Percentiles rank a stretch among this genome's conserved stretches.
phyloP scores from a whole-genome alignment of 2,797 vertebrate genomes.

The Tauraco hartlaubi region DNA sequence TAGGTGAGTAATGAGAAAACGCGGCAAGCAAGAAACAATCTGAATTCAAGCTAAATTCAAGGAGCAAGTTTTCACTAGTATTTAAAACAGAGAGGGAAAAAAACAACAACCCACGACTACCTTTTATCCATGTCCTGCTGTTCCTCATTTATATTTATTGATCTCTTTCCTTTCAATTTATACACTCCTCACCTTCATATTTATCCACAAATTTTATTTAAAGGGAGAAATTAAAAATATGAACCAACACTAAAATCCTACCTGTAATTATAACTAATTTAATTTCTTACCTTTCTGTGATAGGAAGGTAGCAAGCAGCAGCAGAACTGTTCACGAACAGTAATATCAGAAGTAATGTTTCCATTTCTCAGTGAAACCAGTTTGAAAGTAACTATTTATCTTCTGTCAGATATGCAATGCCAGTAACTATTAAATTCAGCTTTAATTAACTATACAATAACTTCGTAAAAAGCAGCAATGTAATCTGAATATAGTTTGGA shows the following conservation, averaged over 20 bases:
- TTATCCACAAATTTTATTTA: not conserved
- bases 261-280: not conserved
- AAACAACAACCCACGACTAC: rapidly evolving
- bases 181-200: not conserved
- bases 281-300: not conserved
- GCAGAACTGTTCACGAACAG: not conserved
- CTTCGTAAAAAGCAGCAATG: not conserved
- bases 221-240: not conserved
- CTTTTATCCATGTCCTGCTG: not conserved
- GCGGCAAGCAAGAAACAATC: not conserved
- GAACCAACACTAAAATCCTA: not conserved
- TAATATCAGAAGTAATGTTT: not conserved
- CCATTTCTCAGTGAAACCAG: not conserved
- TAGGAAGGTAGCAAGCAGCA: not conserved
- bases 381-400: not conserved
- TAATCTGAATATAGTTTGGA: not conserved
- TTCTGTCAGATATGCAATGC: not conserved
- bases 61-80: not conserved
- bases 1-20: not conserved
- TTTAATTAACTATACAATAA: not conserved
- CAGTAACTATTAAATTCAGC: not conserved
- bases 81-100: not conserved
- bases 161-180: not conserved
- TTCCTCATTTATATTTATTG: not conserved
- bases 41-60: not conserved